Conservation (phyloP, 2,797 vertebrate genomes). For the Rallus crepitans region DNA sequence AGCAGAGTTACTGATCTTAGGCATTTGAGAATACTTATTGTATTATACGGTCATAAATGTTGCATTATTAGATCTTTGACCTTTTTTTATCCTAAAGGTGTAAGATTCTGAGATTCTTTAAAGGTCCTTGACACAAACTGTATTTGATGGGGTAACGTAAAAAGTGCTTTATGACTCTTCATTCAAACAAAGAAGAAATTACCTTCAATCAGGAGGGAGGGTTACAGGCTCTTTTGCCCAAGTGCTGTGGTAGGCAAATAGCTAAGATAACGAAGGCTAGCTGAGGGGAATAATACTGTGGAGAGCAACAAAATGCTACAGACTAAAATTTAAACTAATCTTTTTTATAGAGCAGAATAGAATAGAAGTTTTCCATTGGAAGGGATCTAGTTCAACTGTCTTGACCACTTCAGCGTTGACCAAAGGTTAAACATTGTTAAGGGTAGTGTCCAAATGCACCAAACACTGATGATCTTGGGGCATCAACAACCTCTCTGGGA, state of each 20-base stretch:
- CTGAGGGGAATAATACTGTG: neutral
- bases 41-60: neutral
- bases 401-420: neutral
- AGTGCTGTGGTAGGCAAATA: neutral
- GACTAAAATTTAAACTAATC: neutral
- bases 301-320: neutral
- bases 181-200: neutral
- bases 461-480: neutral
- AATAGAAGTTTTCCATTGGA: neutral
- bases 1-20: neutral
- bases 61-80: neutral
- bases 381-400: neutral
- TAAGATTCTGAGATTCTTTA: neutral
- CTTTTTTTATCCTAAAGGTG: neutral
- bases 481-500: rapidly evolving
- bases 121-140: neutral
- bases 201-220: neutral
- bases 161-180: neutral
- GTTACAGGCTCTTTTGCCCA: neutral
- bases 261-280: neutral
- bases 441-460: neutral
- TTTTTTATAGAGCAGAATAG: neutral
- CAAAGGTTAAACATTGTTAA: neutral
- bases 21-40: neutral
- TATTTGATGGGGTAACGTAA: neutral